Conservation (phyloP, 2,797 vertebrate species). For the Sardinella longiceps region DNA sequence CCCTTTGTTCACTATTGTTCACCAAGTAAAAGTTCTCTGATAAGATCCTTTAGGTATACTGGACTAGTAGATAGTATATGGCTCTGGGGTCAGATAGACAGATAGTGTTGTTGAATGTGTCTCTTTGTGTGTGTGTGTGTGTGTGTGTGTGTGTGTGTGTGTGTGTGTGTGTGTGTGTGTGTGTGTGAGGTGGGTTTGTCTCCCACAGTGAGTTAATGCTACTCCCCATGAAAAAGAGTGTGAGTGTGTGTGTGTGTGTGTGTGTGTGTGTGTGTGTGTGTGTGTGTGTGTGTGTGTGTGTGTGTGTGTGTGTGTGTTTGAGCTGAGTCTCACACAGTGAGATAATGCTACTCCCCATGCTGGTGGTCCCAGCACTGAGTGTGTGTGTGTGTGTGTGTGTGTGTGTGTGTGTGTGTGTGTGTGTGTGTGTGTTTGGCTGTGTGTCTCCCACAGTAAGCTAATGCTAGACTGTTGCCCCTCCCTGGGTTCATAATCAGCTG, state of each 20-base stretch:
- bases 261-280: background rate
- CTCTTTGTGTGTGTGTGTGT: background rate
- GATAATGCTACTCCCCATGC: too few species aligned
- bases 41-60: background rate
- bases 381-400: too few species aligned
- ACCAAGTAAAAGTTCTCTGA: background rate
- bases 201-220: background rate
- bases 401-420: too few species aligned
- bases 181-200: background rate
- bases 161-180: too few species aligned
- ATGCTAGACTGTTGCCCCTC: background rate
- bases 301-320: too few species aligned
- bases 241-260: background rate
- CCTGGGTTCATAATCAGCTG: background rate
- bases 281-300: too few species aligned
- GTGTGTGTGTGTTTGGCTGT: too few species aligned
- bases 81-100: background rate
- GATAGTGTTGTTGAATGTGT: too few species aligned
- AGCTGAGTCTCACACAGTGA: too few species aligned
- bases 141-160: background rate
- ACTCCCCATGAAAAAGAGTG: background rate
- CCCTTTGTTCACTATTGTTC: too few species aligned
- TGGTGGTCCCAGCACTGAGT: background rate
- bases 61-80: too few species aligned
- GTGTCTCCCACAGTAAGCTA: too few species aligned